A percentile compares a stretch with the other conserved stretches of the same genome.
Conservation (phyloP, 2,797 vertebrate genomes). For the Babyrousa celebensis region DNA sequence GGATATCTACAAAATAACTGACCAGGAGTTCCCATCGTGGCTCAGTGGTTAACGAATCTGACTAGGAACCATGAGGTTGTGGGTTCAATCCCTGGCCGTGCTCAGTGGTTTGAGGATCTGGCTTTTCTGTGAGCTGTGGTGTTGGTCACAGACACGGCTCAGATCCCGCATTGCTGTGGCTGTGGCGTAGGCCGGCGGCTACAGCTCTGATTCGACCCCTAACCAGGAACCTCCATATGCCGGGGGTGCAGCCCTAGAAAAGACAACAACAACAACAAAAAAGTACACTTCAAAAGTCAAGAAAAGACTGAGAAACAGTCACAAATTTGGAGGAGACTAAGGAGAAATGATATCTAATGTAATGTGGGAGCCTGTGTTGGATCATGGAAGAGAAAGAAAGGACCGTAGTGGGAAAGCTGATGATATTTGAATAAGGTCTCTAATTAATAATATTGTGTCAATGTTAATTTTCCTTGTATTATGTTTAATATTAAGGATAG, state of each 20-base stretch:
- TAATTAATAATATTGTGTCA: background rate
- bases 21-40: background rate
- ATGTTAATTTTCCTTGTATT: background rate
- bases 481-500: slow-evolving; percentile 7
- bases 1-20: background rate
- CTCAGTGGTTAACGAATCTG: no score
- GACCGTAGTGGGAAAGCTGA: background rate
- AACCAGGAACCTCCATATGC: no score
- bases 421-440: background rate
- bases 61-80: no score
- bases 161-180: no score
- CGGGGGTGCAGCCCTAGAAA: no score
- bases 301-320: background rate
- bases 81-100: no score
- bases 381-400: background rate
- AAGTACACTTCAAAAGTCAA: background rate
- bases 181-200: no score
- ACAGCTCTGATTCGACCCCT: no score
- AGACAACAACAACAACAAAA: no score
- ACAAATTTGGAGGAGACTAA: background rate
- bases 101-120: no score
- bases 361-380: background rate
- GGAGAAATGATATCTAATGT: background rate
- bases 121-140: no score
- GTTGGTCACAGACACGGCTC: no score